Percentiles rank a stretch among this genome's conserved stretches.
Evolutionary conservation across 2,113 vertebrate species (phyloP).

Genomic region (Trematocara macrostoma): DNA sequence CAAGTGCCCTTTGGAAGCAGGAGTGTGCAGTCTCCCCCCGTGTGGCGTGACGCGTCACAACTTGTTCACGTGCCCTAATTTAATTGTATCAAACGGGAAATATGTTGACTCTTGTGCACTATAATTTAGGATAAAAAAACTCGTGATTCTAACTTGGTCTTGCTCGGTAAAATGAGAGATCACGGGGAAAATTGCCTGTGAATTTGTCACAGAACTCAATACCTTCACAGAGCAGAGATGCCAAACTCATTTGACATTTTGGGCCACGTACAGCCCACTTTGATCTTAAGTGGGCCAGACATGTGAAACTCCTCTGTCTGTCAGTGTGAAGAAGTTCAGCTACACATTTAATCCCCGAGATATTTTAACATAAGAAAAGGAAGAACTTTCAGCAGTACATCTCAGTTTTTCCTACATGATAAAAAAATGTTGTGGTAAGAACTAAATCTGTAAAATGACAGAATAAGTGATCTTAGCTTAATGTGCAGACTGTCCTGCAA

Average conservation of each 20-base stretch:
- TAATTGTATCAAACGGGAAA: background rate
- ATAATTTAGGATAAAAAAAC: background rate
- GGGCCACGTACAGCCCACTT: background rate
- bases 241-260: background rate
- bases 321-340: background rate
- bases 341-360: background rate
- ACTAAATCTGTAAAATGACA: background rate
- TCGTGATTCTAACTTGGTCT: background rate
- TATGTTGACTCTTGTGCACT: background rate
- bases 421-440: background rate
- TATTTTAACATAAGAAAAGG: background rate
- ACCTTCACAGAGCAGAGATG: background rate
- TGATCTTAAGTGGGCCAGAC: background rate
- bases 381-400: background rate
- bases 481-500: background rate
- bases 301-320: background rate
- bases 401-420: background rate
- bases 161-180: background rate
- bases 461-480: background rate
- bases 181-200: accelerated
- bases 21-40: background rate
- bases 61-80: background rate
- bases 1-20: background rate
- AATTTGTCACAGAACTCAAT: background rate
- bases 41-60: background rate